phyloP scores from a whole-genome alignment of 2,797 vertebrate genomes.

The Sciaenops ocellatus region DNA sequence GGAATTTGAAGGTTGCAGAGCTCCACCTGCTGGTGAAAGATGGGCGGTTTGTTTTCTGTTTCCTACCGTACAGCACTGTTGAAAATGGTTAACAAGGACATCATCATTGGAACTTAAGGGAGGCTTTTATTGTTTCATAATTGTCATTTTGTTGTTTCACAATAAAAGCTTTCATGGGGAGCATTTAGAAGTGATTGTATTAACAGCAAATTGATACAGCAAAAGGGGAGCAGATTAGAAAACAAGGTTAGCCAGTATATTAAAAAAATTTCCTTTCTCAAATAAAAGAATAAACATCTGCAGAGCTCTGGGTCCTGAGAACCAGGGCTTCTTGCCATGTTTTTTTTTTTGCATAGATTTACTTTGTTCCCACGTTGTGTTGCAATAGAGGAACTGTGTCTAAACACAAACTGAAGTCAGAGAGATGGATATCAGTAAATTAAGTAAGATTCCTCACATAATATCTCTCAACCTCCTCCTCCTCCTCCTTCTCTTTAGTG shows the following conservation, averaged over 20 bases:
- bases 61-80: neutral
- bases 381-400: neutral
- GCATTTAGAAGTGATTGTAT: neutral
- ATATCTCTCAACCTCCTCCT: constrained; percentile 22
- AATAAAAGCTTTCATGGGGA: neutral
- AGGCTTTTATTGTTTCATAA: neutral
- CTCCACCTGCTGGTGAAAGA: constrained; percentile 77
- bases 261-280: neutral
- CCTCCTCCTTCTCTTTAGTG: constrained; percentile 82
- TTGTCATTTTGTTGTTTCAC: neutral
- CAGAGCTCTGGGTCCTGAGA: neutral
- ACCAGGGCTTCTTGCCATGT: neutral
- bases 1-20: constrained; percentile 52
- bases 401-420: neutral
- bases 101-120: neutral
- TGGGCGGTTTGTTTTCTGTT: neutral
- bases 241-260: neutral
- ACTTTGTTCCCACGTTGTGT: neutral
- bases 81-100: neutral
- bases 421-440: neutral
- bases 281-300: neutral
- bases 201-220: neutral
- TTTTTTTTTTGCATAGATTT: neutral
- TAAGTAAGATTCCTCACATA: neutral
- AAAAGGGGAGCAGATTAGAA: neutral